These are phyloP conservation scores for Collichthys lucidus DNA, from an alignment of 2,113 vertebrate species.

Conservation along the genomic window DNA sequence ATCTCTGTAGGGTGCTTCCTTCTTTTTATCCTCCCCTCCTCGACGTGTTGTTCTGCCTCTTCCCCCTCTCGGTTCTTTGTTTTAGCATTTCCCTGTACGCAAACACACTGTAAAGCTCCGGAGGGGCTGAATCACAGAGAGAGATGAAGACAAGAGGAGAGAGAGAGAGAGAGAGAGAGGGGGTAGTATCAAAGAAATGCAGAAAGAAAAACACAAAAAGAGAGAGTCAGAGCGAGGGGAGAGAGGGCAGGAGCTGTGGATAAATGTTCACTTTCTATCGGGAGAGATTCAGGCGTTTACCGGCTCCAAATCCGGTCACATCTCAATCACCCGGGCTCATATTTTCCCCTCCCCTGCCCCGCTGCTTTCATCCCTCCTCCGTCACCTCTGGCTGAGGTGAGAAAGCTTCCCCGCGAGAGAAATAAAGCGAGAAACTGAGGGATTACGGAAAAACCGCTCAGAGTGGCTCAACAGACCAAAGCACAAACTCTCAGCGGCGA, in stretches of 20 bases:
- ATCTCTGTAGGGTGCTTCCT: slow-evolving; percentile 64
- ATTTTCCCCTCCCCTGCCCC: slow-evolving; percentile 28
- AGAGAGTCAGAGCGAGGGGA: neutral
- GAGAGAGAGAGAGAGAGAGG: too few relatives aligned
- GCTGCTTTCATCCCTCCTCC: slow-evolving; percentile 53
- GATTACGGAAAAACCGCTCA: slow-evolving; percentile 73
- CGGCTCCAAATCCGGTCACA: slow-evolving; percentile 27
- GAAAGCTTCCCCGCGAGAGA: slow-evolving; percentile 55
- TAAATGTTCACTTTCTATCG: slow-evolving; percentile 6
- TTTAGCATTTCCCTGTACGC: slow-evolving; percentile 59
- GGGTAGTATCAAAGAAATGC: slow-evolving; percentile 45
- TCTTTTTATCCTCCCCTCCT: slow-evolving; percentile 69
- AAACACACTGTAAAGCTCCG: slow-evolving; percentile 62
- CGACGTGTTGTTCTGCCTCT: slow-evolving; percentile 63
- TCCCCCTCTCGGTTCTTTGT: slow-evolving; percentile 58
- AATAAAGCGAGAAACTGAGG: slow-evolving; percentile 66
- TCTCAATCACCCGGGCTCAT: slow-evolving; percentile 77
- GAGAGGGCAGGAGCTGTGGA: slow-evolving; percentile 5
- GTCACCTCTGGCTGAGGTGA: slow-evolving; percentile 67
- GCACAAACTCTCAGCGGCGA: slow-evolving; percentile 47
- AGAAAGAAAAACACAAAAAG: slow-evolving; percentile 22
- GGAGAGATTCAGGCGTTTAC: slow-evolving; percentile 28
- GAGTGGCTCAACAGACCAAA: slow-evolving; percentile 67
- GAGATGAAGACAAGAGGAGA: slow-evolving; percentile 19
- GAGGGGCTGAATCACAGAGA: slow-evolving; percentile 51